Evolutionary conservation across 2,113 vertebrate genomes (phyloP).

Genomic region (Miniopterus natalensis): DNA sequence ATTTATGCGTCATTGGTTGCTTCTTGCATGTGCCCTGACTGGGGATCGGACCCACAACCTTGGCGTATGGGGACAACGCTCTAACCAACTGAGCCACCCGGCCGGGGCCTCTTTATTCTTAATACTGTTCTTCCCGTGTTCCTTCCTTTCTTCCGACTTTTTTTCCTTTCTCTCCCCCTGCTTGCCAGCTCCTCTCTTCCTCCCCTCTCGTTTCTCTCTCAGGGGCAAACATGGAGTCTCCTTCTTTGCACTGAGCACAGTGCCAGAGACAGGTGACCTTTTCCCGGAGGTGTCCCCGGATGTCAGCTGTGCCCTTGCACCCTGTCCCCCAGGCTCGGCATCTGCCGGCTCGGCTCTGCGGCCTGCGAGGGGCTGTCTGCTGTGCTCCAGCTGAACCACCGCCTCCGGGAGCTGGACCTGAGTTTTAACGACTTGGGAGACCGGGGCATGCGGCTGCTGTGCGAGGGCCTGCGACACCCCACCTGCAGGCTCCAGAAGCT

Average conservation of each 20-base stretch:
- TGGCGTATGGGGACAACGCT: not conserved
- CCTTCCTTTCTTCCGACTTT: not conserved
- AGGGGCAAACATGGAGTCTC: no score
- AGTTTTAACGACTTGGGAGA: conserved; percentile 78
- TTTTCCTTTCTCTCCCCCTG: not conserved
- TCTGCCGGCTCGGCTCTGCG: conserved; percentile 56
- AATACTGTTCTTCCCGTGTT: not conserved
- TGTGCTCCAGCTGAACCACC: not conserved
- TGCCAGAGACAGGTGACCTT: fast-evolving
- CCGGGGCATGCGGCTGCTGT: conserved; percentile 34
- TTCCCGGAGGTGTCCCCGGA: no score
- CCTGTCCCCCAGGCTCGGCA: conserved; percentile 66
- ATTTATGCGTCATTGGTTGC: not conserved
- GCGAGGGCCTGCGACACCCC: conserved; percentile 66
- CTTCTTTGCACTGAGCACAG: not conserved
- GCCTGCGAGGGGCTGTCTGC: conserved; percentile 58
- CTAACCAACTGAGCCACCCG: not conserved
- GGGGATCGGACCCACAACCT: not conserved
- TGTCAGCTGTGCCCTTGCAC: no score
- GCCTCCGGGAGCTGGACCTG: conserved; percentile 71
- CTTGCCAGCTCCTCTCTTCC: not conserved
- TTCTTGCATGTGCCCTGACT: not conserved
- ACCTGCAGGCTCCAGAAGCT: conserved; percentile 78
- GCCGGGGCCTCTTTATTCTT: not conserved
- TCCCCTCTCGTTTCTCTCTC: not conserved